Base-by-base conservation (phyloP, 2,888 invertebrate species). In the Eupithecia vulgata region DNA sequence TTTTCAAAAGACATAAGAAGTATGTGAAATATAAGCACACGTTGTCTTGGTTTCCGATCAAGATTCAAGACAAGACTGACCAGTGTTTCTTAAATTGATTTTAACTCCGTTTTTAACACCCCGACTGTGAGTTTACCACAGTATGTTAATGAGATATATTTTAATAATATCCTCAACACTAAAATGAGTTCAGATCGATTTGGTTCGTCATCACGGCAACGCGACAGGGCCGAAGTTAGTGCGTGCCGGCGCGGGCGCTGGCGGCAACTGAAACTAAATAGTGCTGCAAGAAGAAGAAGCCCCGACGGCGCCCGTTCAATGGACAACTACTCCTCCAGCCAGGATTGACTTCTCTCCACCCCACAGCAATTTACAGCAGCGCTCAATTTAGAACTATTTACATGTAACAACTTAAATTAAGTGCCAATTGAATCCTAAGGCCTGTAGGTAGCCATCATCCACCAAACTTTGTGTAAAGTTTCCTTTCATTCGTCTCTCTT, bases 261-360 rank as follows among this genome's bases (percentile, higher is more conserved):
- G 93, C 94, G 91, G 96, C 96, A 96, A 96, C 95, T 95, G 90
- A 96, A 96, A 96, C 93, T 95, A 57, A 96, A 96, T 95, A 95
- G 96, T 96, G 96, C 96, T 96, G 95, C 94, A 96, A 95, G 95
- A 95, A 95, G 95, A 96, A 95, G 94, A 96, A 96, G 96, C 95
- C 90, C 89, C 87, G 82, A 69, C 86, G 83, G 81, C 82, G 80
- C 78, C 80, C 85, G 90, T 88, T 91, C 92, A 88, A 94, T 90
- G 90, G 91, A 91, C 91, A 90, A 94, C 93, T 93, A 94, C 94
- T 93, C 93, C 94, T 91, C 93, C 91, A 94, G 92, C 94, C 93
- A 92, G 94, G 94, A 94, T 93, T 71, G 70, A 67, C 65, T 68
- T 92, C 83, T 89, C 90, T 89, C 90, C 90, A 87, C 88, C 87